Conservation (phyloP, 2,797 vertebrate species). For the Sardinella longiceps region DNA sequence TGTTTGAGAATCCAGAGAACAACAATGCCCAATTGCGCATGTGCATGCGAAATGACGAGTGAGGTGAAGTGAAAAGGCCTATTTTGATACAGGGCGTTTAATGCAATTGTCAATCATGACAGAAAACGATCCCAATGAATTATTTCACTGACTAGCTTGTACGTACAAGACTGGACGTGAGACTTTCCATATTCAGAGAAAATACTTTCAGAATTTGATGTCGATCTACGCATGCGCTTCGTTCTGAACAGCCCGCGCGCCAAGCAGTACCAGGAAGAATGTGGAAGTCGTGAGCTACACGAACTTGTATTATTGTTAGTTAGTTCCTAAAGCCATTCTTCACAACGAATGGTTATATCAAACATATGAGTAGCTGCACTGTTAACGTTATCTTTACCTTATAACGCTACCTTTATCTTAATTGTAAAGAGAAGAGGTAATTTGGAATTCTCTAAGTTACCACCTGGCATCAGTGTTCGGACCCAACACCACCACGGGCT, state of each 20-base stretch:
- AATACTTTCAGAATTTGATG: too few relatives aligned
- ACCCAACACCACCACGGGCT: not conserved
- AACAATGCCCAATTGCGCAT: not conserved
- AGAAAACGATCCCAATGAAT: not conserved
- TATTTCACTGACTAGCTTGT: not conserved
- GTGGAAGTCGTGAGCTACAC: not conserved
- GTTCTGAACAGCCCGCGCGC: not conserved
- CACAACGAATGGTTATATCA: not conserved
- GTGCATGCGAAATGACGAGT: conserved; percentile 7
- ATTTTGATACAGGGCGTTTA: not conserved
- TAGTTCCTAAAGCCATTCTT: not conserved
- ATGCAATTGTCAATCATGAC: not conserved
- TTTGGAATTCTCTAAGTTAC: not conserved
- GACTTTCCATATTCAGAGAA: not conserved
- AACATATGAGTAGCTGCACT: too few relatives aligned
- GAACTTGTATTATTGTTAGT: not conserved
- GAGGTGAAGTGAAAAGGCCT: not conserved
- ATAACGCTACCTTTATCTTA: too few relatives aligned
- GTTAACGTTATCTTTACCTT: too few relatives aligned
- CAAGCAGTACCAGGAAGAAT: not conserved
- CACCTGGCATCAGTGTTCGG: not conserved
- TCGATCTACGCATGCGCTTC: not conserved
- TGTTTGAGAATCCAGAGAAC: not conserved
- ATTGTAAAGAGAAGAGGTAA: too few relatives aligned
- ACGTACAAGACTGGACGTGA: not conserved